Evolutionary conservation across 1,140 invertebrate species (phyloP), one percentile per base, ranked within the genome.

Genomic region (Pissodes strobi): DNA sequence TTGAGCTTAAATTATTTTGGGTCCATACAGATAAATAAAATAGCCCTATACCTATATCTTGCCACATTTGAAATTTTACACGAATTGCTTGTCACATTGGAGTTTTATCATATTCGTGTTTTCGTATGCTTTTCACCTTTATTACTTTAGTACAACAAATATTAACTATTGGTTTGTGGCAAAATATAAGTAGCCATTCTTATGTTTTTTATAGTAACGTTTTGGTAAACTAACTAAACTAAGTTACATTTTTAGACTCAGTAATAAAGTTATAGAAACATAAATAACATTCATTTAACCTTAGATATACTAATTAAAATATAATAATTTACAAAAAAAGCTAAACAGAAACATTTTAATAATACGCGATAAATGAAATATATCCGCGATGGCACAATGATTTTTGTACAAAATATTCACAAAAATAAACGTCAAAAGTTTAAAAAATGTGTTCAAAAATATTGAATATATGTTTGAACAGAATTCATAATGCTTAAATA

Each of bases 251-350:
- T n/a, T n/a, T n/a, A n/a, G n/a, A n/a, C n/a, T n/a, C n/a, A n/a
- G n/a, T n/a, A n/a, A n/a, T n/a, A n/a, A n/a, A n/a, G n/a, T n/a
- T n/a, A n/a, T n/a, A 60, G 27, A 64, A 69, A 71, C 67, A 67
- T 65, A 69, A 71, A 67, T 67, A 69, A 71, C 69, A 64, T 69
- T 67, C n/a, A 61, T 38, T 61, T 65, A 69, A 60, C 66, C 57
- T 38, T 66, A 56, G n/a, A n/a, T n/a, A n/a, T n/a, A n/a, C n/a
- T n/a, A 70, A 64, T 45, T 55, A 65, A 70, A 69, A 70, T 55
- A 69, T 56, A 68, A 69, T 56, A 68, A 69, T 60, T 68, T 68
- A 70, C 43, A 66, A 69, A 63, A 57, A 49, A 49, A 52, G n/a
- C n/a, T n/a, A n/a, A n/a, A n/a, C n/a, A n/a, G 45, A 59, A 46